phyloP scores from a whole-genome alignment of 2,888 invertebrate species.

The Drosophila meridiana region DNA sequence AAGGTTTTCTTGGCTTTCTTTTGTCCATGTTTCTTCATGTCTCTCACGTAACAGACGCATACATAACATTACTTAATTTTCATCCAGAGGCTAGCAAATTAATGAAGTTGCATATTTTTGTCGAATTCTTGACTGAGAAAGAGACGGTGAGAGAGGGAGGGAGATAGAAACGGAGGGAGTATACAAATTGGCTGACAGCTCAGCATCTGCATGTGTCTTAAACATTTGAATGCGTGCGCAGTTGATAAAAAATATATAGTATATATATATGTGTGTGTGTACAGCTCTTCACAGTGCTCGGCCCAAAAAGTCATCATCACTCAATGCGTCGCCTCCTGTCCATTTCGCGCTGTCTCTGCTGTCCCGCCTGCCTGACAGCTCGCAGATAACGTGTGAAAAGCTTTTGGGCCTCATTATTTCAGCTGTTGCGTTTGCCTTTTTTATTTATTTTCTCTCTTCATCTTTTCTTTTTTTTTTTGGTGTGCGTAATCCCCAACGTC shows the following conservation, averaged over 20 bases:
- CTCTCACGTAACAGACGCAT: slow-evolving; percentile 79
- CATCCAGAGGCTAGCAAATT: slow-evolving; percentile 52
- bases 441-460: neutral
- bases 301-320: slow-evolving; percentile 47
- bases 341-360: neutral
- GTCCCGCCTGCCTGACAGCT: slow-evolving; percentile 6
- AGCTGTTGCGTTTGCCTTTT: slow-evolving; percentile 8
- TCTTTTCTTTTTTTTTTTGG: neutral
- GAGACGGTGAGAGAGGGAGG: neutral
- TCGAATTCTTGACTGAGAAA: slow-evolving; percentile 23
- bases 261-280: neutral
- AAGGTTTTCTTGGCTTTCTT: slow-evolving; percentile 4
- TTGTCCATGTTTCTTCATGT: slow-evolving; percentile 36
- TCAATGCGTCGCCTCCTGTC: slow-evolving; percentile 30
- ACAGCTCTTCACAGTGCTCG: slow-evolving; percentile 7
- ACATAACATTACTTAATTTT: slow-evolving; percentile 79
- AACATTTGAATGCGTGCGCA: slow-evolving; percentile 32
- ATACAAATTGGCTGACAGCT: slow-evolving; percentile 38
- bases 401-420: slow-evolving; percentile 9
- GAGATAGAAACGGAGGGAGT: neutral
- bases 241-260: slow-evolving; percentile 14
- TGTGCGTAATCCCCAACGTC: slow-evolving; percentile 3
- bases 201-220: slow-evolving; percentile 22
- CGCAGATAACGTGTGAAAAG: slow-evolving; percentile 46
- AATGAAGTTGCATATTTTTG: slow-evolving; percentile 69